These are phyloP conservation scores for Athene cunicularia DNA, from an alignment of 2,113 vertebrate genomes.

Conservation along the genomic window DNA sequence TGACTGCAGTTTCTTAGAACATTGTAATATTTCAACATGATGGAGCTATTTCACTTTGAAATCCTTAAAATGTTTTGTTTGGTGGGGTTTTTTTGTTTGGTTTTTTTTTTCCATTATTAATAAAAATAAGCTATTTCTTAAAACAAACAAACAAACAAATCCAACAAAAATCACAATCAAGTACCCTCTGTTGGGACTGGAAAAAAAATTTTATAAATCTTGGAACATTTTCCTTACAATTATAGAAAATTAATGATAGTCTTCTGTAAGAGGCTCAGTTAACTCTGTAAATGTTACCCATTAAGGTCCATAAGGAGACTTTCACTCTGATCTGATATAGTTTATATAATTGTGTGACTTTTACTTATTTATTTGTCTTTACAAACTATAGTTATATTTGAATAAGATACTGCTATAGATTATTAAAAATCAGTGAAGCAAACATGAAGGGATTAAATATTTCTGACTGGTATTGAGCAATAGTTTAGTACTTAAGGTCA, in stretches of 20 bases:
- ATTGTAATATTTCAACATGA: neutral
- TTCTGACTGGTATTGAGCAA: slow-evolving; percentile 29
- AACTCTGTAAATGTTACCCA: neutral
- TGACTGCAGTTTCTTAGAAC: neutral
- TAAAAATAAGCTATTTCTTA: neutral
- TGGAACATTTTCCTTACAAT: neutral
- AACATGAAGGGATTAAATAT: slow-evolving; percentile 32
- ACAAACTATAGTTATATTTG: neutral
- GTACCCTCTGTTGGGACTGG: neutral
- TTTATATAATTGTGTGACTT: slow-evolving; percentile 22
- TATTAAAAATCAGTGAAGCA: slow-evolving; percentile 47
- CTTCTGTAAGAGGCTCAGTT: neutral
- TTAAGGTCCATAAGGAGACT: neutral
- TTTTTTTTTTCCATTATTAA: neutral
- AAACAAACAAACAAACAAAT: too few species aligned
- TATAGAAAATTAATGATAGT: neutral
- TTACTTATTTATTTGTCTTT: neutral
- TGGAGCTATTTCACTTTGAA: neutral
- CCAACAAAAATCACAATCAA: neutral
- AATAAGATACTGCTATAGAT: slow-evolving; percentile 5
- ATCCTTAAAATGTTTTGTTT: neutral
- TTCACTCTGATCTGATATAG: neutral
- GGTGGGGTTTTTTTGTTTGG: too few species aligned
- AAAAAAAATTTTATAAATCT: neutral
- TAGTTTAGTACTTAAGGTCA: slow-evolving; percentile 69